Conservation (phyloP, 2,113 vertebrate genomes). For the Laticauda colubrina region DNA sequence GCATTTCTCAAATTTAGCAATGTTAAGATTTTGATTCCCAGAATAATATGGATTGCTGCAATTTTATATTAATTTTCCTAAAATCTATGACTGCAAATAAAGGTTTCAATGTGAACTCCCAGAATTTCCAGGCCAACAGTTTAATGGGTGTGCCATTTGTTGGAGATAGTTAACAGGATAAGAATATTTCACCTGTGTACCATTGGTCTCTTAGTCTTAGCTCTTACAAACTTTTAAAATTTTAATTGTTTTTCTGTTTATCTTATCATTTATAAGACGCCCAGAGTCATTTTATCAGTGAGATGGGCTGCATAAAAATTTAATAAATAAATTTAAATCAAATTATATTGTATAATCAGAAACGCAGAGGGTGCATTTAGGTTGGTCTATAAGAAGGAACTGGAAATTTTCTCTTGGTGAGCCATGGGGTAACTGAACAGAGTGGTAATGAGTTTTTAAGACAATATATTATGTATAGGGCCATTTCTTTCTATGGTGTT, state of each 20-base stretch:
- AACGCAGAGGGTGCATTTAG: fast-evolving
- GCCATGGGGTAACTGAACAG: not conserved
- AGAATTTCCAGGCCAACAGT: not conserved
- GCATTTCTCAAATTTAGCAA: not conserved
- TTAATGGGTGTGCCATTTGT: not conserved
- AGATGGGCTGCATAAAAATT: not conserved
- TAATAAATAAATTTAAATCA: not conserved
- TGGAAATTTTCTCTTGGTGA: not conserved
- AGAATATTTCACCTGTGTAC: not conserved
- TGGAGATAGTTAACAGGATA: not conserved
- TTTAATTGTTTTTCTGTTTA: not conserved
- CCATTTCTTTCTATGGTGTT: not conserved
- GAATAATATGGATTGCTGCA: not conserved
- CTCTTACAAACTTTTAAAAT: not conserved
- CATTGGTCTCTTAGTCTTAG: not conserved
- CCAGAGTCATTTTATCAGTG: not conserved
- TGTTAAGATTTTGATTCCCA: not conserved
- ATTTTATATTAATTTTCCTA: not conserved
- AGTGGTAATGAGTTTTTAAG: not conserved
- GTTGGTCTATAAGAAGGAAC: conserved; percentile 3
- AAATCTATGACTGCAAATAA: not conserved
- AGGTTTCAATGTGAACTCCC: not conserved
- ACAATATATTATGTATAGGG: not conserved
- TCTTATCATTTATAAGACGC: not conserved
- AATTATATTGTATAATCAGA: no score